These are phyloP conservation scores for Melanargia galathea DNA, from an alignment of 2,888 invertebrate genomes.

Conservation along the genomic window DNA sequence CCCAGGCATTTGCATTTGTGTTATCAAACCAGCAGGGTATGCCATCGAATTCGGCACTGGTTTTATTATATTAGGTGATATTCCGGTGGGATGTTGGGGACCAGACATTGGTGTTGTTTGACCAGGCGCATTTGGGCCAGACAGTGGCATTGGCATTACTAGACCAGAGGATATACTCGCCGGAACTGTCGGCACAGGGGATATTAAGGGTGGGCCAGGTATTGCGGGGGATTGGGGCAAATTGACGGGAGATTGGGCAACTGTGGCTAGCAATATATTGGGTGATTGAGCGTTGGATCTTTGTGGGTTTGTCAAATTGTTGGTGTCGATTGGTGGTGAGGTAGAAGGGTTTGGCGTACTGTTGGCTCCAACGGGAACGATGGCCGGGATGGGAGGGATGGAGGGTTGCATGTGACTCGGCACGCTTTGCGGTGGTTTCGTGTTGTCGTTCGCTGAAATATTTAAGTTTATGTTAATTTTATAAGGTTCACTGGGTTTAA, in stretches of 20 bases:
- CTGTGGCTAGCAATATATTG: constrained; percentile 43
- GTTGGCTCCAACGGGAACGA: constrained; percentile 56
- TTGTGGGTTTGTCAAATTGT: constrained; percentile 38
- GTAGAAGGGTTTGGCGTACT: constrained; percentile 53
- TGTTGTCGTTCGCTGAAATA: constrained; percentile 63
- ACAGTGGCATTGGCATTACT: not conserved
- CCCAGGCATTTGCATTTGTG: not conserved
- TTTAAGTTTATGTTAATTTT: constrained; percentile 18
- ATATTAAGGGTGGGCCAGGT: constrained; percentile 51
- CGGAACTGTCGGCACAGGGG: constrained; percentile 53
- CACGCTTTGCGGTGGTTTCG: constrained; percentile 51
- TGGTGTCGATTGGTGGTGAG: constrained; percentile 22
- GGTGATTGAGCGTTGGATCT: constrained; percentile 45
- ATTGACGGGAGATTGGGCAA: constrained; percentile 55
- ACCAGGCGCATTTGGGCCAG: not conserved
- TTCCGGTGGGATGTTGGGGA: not conserved
- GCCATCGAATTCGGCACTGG: not conserved
- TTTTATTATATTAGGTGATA: not conserved
- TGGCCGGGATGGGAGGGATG: constrained; percentile 58
- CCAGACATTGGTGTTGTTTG: not conserved
- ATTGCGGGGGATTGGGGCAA: constrained; percentile 53
- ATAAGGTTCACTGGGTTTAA: too few species aligned
- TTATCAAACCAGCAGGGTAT: not conserved
- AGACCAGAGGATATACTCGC: not conserved
- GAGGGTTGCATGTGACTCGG: constrained; percentile 60